Base-by-base conservation (phyloP, 2,113 vertebrate species). In the Ancistrus triradiatus region DNA sequence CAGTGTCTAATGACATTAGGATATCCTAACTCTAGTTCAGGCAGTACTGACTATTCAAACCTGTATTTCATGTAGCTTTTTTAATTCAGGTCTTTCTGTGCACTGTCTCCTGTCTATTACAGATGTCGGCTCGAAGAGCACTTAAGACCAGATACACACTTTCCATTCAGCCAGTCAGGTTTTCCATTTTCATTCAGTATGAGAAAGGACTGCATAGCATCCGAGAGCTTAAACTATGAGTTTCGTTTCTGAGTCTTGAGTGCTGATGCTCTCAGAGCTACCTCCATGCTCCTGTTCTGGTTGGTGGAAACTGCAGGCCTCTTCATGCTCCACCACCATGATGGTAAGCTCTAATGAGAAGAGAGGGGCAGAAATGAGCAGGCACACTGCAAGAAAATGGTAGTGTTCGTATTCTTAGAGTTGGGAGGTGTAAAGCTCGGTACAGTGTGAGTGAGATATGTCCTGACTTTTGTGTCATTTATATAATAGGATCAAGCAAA, bases 231-330 rank as follows among this genome's bases (percentile, higher is more conserved):
- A 88, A n/a, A 57, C 65, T 28, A 85, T 55, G 42, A 85, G 76
- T 21, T 57, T 76, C 1, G 55, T 25, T 3, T 74, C 47, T 0
- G 82, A 75, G 22, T 76, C 76, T 15, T 80, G 72, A 7, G 79
- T 79, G 43, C 13, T 28, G 10, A 85, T 38, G 0, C 81, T 80
- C 63, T 84, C 83, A 3, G 52, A 63, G 76, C 89, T 69, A 85
- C 89, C 81, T 18, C 85, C 86, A 21, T 92, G 84, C 46, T 97
- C 95, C 53, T 96, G 92, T 64, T 95, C 84, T 0, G 94, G 92
- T 44, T 90, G 93, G 1, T 75, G 86, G 65, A 86, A 94, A 46
- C 90, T 95, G 43, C 90, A 92, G 14, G 71, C 78, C 6, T 92
- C 93, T 1, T 91, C 82, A 25, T 86, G 84, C 11, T 87, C 83